These are phyloP conservation scores for Aphelenchoides fujianensis DNA, from an alignment of 1,140 invertebrate species.

Conservation along the genomic window DNA sequence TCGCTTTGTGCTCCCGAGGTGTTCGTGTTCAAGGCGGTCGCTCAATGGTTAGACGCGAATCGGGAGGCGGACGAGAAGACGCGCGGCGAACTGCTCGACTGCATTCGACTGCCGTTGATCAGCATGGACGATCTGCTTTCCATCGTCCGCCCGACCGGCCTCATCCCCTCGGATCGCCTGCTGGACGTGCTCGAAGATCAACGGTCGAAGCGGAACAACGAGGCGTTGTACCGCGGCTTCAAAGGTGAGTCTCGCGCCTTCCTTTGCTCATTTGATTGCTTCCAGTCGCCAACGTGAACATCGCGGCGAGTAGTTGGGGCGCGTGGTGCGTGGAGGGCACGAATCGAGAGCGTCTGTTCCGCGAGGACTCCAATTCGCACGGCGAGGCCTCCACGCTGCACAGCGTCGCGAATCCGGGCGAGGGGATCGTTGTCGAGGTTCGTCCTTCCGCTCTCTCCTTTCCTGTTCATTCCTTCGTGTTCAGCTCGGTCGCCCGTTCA, in stretches of 20 bases:
- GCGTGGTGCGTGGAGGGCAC: constrained; percentile 42
- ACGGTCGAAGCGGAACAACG: constrained; percentile 73
- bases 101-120: constrained; percentile 79
- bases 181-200: constrained; percentile 86
- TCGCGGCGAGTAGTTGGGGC: constrained; percentile 25
- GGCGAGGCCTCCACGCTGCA: constrained; percentile 23
- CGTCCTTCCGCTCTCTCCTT: neutral
- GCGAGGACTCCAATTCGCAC: constrained; percentile 22
- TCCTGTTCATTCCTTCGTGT: constrained; percentile 18
- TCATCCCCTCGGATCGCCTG: constrained; percentile 82
- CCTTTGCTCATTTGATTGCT: constrained; percentile 18
- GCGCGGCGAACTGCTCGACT: constrained; percentile 47
- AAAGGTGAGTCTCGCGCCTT: constrained; percentile 29
- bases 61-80: constrained; percentile 62
- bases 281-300: constrained; percentile 36
- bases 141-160: constrained; percentile 77
- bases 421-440: constrained; percentile 39
- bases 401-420: constrained; percentile 23
- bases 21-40: constrained; percentile 85
- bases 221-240: constrained; percentile 74
- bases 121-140: constrained; percentile 79
- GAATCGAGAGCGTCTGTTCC: constrained; percentile 2
- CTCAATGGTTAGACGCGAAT: constrained; percentile 78
- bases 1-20: constrained; percentile 93
- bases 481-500: constrained; percentile 46